Base-by-base conservation (phyloP, 2,113 vertebrate species). In the Lagopus muta region DNA sequence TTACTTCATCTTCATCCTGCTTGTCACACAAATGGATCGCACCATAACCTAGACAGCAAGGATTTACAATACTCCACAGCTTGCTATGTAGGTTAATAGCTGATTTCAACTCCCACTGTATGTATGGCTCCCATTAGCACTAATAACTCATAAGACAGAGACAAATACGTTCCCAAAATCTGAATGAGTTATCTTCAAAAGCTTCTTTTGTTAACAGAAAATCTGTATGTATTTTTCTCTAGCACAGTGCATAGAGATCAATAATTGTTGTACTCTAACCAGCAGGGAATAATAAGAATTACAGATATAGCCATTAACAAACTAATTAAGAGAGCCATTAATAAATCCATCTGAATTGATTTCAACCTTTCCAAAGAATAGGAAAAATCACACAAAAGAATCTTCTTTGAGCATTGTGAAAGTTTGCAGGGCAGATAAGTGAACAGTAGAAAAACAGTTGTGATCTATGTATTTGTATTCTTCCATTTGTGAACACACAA, bases 251-350 rank as follows among this genome's bases (percentile, higher is more conserved):
- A 77, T 14, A 38, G 50, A 66, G 47, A 92, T 70, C 93, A 64
- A 80, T 34, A 15, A 79, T 48, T 58, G 62, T 62, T 83, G 47
- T 1, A 47, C 40, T 92, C 17, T 28, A 22, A 61, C 32, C 76
- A 69, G 81, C 45, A 94, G 60, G 85, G 62, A 91, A 82, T 8
- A 24, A 32, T 24, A 72, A 60, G 45, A 89, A 65, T 52, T 27
- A 45, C 62, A 69, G 85, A 79, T 54, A 20, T 3, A 94, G 92
- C 47, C 70, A 93, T 89, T 95, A 93, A 83, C 76, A 77, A 72
- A 89, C 50, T 88, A 88, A 95, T 95, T 94, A 96, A 91, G 93
- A 40, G 64, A 69, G 47, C 54, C 10, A 67, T 78, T 87, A 95
- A 95, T 80, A 89, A 88, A 96, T 77, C 69, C 30, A 81, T 76